Base-by-base conservation (phyloP, 2,888 invertebrate genomes). In the Drosophila aldrichi region DNA sequence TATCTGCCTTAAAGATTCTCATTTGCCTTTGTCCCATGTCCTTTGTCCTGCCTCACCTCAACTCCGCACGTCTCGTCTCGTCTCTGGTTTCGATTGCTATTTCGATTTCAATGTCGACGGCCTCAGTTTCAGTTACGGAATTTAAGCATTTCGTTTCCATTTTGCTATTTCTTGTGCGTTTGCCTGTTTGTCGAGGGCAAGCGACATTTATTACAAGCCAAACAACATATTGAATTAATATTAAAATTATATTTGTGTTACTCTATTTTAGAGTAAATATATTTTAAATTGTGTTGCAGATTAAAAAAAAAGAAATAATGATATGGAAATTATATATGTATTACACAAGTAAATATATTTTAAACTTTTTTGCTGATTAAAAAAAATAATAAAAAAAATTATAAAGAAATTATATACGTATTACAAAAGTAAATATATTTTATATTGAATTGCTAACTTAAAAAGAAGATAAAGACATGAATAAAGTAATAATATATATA, bases 121-220 rank as follows among this genome's bases (percentile, higher is more conserved):
- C 36, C 54, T 73, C 72, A 51, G 68, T 61, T 64, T 60, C 55
- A 63, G 61, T 70, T 79, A 64, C 70, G 74, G 51, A 67, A 79
- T 66, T 75, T 62, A 70, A 66, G 56, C 64, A 66, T 55, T 61
- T 55, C 61, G 49, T 64, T 76, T 70, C 56, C 62, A 54, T 81
- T 82, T 74, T 65, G 57, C 29, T 48, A 60, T 63, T 64, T 62
- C 40, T 18, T 63, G 49, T 56, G 55, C 12, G 29, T 29, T 29
- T 7, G 2, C 16, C 8, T 29, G 16, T 46, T 48, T 48, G 46
- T n/a, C 10, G 49, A 32, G 20, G 32, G 14, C 8, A 32, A 7
- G 3, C 1, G 10, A 32, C 10, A 48, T 48, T 32, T 32, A 34
- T 49, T 18, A 34, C 32, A 34, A 34, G 34, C 3, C 14, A 49